These are phyloP conservation scores for Euwallacea fornicatus DNA, from an alignment of 1,140 invertebrate genomes.

Conservation along the genomic window DNA sequence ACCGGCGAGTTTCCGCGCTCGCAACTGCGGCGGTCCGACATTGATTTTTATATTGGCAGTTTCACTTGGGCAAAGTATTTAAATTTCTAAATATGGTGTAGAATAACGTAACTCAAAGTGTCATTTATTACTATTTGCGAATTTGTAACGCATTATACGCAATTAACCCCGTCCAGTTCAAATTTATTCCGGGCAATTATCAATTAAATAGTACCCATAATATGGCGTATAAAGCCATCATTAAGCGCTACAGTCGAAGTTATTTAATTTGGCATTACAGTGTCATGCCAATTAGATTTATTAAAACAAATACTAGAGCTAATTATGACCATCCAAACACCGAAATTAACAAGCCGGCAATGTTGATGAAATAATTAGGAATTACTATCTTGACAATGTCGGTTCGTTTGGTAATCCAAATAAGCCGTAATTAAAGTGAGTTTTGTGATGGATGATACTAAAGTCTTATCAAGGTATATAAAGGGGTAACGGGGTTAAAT, in stretches of 20 bases:
- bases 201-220: not conserved
- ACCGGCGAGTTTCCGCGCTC: too few species aligned
- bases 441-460: too few species aligned
- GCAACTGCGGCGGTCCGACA: too few species aligned
- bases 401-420: not conserved
- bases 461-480: too few species aligned
- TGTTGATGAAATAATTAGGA: not conserved
- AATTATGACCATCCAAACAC: constrained; percentile 27
- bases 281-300: constrained; percentile 35
- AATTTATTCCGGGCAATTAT: not conserved
- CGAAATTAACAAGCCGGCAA: constrained; percentile 12
- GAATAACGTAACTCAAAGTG: too few species aligned
- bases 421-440: not conserved
- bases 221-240: constrained; percentile 16
- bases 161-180: too few species aligned
- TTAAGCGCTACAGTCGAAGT: constrained; percentile 15
- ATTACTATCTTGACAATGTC: not conserved
- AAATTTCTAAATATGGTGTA: too few species aligned
- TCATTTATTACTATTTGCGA: too few species aligned
- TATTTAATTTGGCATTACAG: constrained; percentile 28
- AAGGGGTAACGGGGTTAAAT: too few species aligned
- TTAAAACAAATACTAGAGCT: constrained; percentile 30
- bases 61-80: too few species aligned
- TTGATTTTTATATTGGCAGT: too few species aligned
- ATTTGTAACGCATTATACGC: too few species aligned